A percentile compares a stretch with the other conserved stretches of the same genome.
These are phyloP conservation scores for Leptobrachium ailaonicum DNA, from an alignment of 2,113 vertebrate species.

Conservation along the genomic window DNA sequence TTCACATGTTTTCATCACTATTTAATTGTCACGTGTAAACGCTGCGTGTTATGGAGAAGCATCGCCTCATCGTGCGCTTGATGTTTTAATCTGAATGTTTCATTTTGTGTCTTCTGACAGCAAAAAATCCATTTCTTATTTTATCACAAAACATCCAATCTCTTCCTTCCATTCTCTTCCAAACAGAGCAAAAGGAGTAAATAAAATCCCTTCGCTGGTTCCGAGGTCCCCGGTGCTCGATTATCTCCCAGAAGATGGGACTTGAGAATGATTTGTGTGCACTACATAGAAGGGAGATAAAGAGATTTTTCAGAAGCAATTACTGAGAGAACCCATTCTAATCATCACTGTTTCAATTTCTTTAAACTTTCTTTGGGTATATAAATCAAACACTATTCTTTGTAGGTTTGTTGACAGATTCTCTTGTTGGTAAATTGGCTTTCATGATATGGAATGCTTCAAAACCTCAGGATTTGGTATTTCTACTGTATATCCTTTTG, in stretches of 20 bases:
- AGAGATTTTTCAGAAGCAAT: slow-evolving; percentile 48
- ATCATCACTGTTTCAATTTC: slow-evolving; percentile 50
- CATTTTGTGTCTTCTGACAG: slow-evolving; percentile 16
- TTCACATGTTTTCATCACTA: slow-evolving; percentile 68
- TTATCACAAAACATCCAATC: slow-evolving; percentile 44
- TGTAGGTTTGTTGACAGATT: slow-evolving; percentile 23
- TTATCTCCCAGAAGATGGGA: slow-evolving; percentile 50
- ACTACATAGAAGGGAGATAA: slow-evolving; percentile 37
- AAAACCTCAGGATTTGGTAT: too few species aligned
- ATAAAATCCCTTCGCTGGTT: slow-evolving; percentile 50
- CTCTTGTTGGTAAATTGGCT: slow-evolving; percentile 11
- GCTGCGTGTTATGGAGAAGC: slow-evolving; percentile 50
- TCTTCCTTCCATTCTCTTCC: slow-evolving; percentile 54
- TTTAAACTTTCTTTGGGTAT: slow-evolving; percentile 49
- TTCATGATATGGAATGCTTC: too few species aligned
- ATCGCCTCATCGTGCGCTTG: slow-evolving; percentile 37
- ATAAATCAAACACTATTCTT: slow-evolving; percentile 47
- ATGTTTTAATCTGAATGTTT: slow-evolving; percentile 51
- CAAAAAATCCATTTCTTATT: slow-evolving; percentile 45
- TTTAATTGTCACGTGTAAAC: slow-evolving; percentile 69
- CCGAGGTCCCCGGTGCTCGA: slow-evolving; percentile 48
- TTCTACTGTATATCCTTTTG: too few species aligned
- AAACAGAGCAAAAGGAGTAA: slow-evolving; percentile 52
- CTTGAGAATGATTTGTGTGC: slow-evolving; percentile 41
- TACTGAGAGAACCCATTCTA: slow-evolving; percentile 48